phyloP scores from a whole-genome alignment of 2,797 vertebrate species.

The Falco biarmicus region DNA sequence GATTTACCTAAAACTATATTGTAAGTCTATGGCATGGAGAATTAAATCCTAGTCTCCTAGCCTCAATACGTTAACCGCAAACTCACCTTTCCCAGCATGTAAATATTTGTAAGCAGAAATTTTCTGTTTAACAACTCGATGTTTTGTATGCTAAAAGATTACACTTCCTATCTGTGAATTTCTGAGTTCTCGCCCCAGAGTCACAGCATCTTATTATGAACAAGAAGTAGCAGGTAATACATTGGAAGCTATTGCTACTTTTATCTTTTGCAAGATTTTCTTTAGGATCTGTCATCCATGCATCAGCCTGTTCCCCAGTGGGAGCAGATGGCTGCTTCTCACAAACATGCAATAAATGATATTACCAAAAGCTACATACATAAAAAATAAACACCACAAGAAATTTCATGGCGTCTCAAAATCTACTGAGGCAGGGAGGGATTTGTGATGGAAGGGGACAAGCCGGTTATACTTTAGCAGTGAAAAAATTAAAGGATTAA shows the following conservation, averaged over 20 bases:
- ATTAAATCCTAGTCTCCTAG: background rate
- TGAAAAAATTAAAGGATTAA: background rate
- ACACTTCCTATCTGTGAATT: background rate
- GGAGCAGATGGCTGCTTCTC: background rate
- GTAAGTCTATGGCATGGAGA: background rate
- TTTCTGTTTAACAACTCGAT: background rate
- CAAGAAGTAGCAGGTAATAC: background rate
- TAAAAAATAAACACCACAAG: background rate
- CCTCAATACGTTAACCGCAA: background rate
- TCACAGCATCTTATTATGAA: background rate
- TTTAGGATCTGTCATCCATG: background rate
- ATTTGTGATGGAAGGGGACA: background rate
- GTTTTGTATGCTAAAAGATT: background rate
- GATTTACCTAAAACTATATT: background rate
- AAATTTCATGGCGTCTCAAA: background rate
- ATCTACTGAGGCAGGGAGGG: background rate
- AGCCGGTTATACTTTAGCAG: background rate
- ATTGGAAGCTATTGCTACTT: background rate
- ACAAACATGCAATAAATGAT: background rate
- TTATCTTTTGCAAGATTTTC: background rate
- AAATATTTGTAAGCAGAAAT: constrained; percentile 2
- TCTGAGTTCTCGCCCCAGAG: background rate
- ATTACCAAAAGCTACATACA: background rate
- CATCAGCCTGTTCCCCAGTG: background rate
- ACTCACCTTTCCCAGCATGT: background rate